Percentiles rank a stretch among this genome's conserved stretches.
These are phyloP conservation scores for Tetanocera ferruginea DNA, from an alignment of 2,888 invertebrate species.

Conservation along the genomic window DNA sequence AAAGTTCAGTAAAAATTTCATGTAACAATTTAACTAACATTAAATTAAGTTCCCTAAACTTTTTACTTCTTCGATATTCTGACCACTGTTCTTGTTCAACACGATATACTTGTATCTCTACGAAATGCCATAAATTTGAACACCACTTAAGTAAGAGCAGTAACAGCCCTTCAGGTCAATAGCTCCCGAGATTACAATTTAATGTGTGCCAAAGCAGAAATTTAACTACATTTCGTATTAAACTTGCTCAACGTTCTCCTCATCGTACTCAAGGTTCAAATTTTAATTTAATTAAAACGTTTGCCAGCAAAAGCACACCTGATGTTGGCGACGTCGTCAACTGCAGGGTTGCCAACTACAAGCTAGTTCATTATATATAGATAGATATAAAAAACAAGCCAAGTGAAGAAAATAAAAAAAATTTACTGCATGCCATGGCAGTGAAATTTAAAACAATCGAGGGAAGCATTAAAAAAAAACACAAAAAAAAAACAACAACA, in stretches of 20 bases:
- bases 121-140: neutral
- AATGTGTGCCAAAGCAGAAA: slow-evolving; percentile 21
- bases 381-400: neutral
- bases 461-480: slow-evolving; percentile 28
- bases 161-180: slow-evolving; percentile 44
- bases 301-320: slow-evolving; percentile 49
- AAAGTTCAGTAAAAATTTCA: too few relatives aligned
- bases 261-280: slow-evolving; percentile 58
- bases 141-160: neutral
- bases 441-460: slow-evolving; percentile 21
- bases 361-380: slow-evolving; percentile 32
- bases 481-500: slow-evolving; percentile 42
- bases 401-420: neutral
- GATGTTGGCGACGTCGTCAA: slow-evolving; percentile 1
- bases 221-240: slow-evolving; percentile 46
- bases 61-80: neutral
- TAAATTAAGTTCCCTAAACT: neutral
- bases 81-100: neutral
- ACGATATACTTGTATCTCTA: neutral
- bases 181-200: slow-evolving; percentile 48
- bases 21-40: too few relatives aligned
- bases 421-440: neutral
- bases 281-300: slow-evolving; percentile 67
- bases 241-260: slow-evolving; percentile 32
- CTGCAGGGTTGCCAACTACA: slow-evolving; percentile 7